A percentile compares a stretch with the other conserved stretches of the same genome.
Conservation (phyloP, 37 sponge, comb jelly and placozoan species). For the Aphrocallistes beatrix region DNA sequence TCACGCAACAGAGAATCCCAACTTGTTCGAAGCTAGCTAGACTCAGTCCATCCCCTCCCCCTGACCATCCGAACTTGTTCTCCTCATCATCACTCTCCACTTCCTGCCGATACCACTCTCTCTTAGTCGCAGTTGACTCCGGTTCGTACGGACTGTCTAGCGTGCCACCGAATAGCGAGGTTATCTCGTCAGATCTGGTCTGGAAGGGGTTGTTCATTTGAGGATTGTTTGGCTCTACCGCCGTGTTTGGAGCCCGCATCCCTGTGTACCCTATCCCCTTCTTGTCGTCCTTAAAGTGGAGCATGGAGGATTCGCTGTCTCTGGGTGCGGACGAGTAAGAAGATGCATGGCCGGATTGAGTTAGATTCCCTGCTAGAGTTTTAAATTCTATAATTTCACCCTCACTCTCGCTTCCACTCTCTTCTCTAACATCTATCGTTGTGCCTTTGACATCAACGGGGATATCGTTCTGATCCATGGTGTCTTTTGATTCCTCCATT, state of each 20-base stretch:
- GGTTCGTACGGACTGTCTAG: not conserved
- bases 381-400: not conserved
- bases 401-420: slow-evolving; percentile 15
- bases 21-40: slow-evolving; percentile 15
- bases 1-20: not conserved
- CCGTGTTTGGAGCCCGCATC: not conserved
- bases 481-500: not conserved
- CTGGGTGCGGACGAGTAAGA: not conserved
- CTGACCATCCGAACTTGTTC: not conserved
- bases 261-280: slow-evolving; percentile 3
- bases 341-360: not conserved
- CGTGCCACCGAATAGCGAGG: slow-evolving; percentile 1
- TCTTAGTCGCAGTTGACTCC: not conserved
- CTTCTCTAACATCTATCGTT: not conserved
- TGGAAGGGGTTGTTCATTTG: not conserved
- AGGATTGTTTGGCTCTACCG: not conserved
- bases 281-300: not conserved
- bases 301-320: not conserved
- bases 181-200: not conserved
- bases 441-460: not conserved
- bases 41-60: not conserved
- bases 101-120: not conserved
- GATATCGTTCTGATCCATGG: not conserved
- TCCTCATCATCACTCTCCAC: not conserved
- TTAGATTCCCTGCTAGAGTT: not conserved